Percentiles rank a stretch among this genome's conserved stretches.
Evolutionary conservation across 2,113 vertebrate genomes (phyloP).

Genomic region (Eleginops maclovinus): DNA sequence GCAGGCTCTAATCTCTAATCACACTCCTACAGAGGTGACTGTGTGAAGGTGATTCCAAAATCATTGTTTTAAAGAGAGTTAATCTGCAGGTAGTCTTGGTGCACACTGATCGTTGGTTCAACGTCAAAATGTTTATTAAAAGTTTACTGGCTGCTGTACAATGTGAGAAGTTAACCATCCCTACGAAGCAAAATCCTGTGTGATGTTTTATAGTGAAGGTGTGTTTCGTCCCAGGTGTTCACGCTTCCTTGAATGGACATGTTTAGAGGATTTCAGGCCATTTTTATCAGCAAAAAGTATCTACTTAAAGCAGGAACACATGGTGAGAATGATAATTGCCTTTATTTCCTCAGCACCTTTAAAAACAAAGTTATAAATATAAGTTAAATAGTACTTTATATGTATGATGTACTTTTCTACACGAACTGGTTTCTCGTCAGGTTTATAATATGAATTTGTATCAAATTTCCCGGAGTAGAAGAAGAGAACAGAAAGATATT

Average conservation of each 20-base stretch:
- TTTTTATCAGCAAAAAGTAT: neutral
- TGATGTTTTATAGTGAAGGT: neutral
- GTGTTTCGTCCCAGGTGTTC: neutral
- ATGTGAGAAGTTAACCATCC: no score
- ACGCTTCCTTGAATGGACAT: neutral
- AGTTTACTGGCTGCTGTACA: no score
- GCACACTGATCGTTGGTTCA: neutral
- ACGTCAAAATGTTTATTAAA: neutral
- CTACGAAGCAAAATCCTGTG: no score
- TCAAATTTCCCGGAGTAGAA: no score
- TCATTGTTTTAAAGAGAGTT: neutral
- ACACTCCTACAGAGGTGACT: slow-evolving; percentile 28
- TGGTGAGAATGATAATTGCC: neutral
- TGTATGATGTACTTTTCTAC: no score
- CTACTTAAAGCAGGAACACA: neutral
- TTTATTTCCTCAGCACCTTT: neutral
- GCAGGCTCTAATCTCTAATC: slow-evolving; percentile 7
- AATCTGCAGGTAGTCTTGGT: neutral
- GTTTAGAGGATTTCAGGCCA: no score
- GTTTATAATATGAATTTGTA: no score
- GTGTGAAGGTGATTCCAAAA: neutral
- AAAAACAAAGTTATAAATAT: neutral
- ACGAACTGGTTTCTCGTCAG: no score
- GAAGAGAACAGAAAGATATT: no score
- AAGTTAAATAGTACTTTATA: no score